Percentiles rank a stretch among this genome's conserved stretches.
Conservation (phyloP, 2,113 vertebrate species). For the Pelecanus crispus region DNA sequence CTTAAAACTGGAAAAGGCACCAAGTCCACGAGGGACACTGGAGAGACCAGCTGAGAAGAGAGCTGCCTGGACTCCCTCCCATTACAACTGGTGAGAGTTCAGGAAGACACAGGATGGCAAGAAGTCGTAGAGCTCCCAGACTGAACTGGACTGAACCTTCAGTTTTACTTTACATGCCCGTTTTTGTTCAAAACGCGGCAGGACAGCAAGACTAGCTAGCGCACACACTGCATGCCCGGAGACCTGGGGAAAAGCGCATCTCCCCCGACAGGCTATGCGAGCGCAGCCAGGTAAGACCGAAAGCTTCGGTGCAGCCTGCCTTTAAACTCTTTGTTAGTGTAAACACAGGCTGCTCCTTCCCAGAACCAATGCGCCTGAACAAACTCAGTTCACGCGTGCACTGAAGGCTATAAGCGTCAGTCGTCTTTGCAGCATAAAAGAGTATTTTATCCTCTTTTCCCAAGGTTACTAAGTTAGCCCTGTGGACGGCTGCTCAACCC, state of each 20-base stretch:
- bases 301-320: not conserved
- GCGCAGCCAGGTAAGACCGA: no score
- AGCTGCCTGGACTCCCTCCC: not conserved
- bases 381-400: not conserved
- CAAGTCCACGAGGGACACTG: fast-evolving
- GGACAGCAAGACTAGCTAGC: not conserved
- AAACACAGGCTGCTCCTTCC: not conserved
- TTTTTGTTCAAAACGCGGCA: not conserved
- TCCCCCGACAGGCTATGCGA: not conserved
- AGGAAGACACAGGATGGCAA: no score
- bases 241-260: not conserved
- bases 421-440: not conserved
- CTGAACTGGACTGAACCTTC: not conserved
- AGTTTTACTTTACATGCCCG: not conserved
- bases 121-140: not conserved
- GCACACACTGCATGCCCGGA: fast-evolving
- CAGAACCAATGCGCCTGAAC: not conserved
- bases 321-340: not conserved
- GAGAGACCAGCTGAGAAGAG: not conserved
- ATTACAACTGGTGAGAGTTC: not conserved
- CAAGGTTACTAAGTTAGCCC: no score
- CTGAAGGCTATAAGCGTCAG: not conserved
- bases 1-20: not conserved
- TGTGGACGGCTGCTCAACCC: not conserved
- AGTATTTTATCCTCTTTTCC: not conserved